Percentiles rank a stretch among this genome's conserved stretches.
Evolutionary conservation across 2,113 vertebrate genomes (phyloP).

Genomic region (Butorides virescens): DNA sequence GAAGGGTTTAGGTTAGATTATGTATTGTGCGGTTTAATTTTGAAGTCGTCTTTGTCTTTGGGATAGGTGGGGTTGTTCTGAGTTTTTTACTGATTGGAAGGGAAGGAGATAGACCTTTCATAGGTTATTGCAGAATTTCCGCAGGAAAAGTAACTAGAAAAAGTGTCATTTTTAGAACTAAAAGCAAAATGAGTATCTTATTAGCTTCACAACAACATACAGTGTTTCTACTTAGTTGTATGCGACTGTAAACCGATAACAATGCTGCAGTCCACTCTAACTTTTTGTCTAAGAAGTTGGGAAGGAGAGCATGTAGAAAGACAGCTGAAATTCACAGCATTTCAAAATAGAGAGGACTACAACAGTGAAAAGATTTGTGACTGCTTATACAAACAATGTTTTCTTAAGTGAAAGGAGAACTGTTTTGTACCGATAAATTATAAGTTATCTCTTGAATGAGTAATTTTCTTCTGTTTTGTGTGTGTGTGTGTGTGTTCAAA

Average conservation of each 20-base stretch:
- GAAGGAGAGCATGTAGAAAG: background rate
- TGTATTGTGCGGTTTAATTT: background rate
- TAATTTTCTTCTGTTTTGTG: background rate
- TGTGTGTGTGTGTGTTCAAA: too few species aligned
- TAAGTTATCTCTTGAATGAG: background rate
- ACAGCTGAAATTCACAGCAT: background rate
- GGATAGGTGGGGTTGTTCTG: background rate
- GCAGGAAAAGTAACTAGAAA: background rate
- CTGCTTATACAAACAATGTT: background rate
- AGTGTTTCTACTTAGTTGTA: background rate
- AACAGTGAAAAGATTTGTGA: background rate
- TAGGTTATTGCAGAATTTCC: background rate
- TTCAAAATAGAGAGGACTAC: background rate
- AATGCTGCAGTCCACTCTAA: background rate
- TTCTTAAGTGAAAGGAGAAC: background rate
- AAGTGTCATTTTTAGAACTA: background rate
- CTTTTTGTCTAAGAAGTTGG: background rate
- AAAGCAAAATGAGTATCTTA: background rate
- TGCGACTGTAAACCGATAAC: background rate
- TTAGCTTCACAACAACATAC: background rate
- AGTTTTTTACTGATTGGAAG: background rate
- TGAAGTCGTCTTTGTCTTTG: background rate
- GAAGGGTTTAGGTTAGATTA: background rate
- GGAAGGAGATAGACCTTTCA: background rate
- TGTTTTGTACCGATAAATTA: background rate